Percentiles rank a stretch among this genome's conserved stretches.
Conservation (phyloP, 2,888 invertebrate genomes). For the Ochlodes sylvanus region DNA sequence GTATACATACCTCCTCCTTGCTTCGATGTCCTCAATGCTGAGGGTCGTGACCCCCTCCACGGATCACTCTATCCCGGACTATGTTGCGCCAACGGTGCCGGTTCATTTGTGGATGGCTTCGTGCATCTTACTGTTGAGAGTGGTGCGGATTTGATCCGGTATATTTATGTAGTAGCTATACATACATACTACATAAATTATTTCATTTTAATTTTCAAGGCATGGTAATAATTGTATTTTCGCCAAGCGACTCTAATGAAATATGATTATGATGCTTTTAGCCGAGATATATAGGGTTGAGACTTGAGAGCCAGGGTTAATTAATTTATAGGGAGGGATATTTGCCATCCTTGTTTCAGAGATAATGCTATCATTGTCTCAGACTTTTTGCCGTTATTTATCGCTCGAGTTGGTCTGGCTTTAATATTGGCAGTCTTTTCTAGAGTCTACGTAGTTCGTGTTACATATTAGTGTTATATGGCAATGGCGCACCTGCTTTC, state of each 20-base stretch:
- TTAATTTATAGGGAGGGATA: slow-evolving; percentile 7
- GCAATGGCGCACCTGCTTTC: background rate
- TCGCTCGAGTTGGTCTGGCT: background rate
- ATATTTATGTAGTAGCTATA: too few species aligned
- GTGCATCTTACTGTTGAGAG: too few species aligned
- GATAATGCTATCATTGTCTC: background rate
- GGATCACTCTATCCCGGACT: too few species aligned
- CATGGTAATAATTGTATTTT: background rate
- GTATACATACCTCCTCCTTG: too few species aligned
- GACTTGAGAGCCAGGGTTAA: background rate
- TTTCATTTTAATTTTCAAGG: too few species aligned
- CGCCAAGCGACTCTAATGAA: background rate
- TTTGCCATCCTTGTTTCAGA: slow-evolving; percentile 3
- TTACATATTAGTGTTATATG: background rate
- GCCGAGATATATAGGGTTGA: slow-evolving; percentile 4
- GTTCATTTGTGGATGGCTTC: too few species aligned
- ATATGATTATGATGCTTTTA: slow-evolving; percentile 5
- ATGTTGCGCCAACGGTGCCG: too few species aligned
- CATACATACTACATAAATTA: too few species aligned
- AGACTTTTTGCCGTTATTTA: background rate
- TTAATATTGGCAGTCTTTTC: background rate
- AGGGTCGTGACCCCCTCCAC: too few species aligned
- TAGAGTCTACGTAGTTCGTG: background rate
- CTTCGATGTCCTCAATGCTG: too few species aligned
- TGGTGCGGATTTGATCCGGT: too few species aligned